Evolutionary conservation across 2,888 invertebrate genomes (phyloP), one percentile per base, ranked within the genome.

Genomic region (Euspilapteryx auroguttella): DNA sequence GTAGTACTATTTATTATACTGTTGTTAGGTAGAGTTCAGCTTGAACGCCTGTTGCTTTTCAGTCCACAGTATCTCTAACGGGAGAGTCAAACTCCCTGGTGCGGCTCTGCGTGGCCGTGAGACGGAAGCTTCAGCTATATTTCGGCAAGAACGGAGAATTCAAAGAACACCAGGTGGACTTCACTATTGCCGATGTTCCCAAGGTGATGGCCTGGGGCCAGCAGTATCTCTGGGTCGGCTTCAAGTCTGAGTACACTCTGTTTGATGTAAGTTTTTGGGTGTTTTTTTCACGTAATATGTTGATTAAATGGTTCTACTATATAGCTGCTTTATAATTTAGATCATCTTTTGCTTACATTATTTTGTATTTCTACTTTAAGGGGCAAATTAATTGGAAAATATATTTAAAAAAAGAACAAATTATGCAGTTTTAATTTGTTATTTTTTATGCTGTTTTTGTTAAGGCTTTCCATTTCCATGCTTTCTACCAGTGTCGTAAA

Each of bases 71-170:
- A 33, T 63, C 63, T 30, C 51, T 65, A 48, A 68, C 88, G n/a
- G 92, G 92, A 2, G 85, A 87, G 45, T 81, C 82, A 17, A 85
- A 83, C 35, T 81, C 86, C 3, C 79, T 87, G 9, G 85, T 94
- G n/a, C 80, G 90, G 24, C 71, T 97, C 37, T 93, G 92, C 51
- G 93, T 95, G 12, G 93, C 88, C 12, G 92, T 95, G 0, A 86
- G 89, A 49, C 79, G 89, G 43, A 88, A 87, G 57, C 66, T 94
- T 6, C 89, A 94, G 50, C 64, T 96, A 10, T 96, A 88, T 58
- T 91, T 87, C 50, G 94, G 94, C 81, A 94, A 94, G 55, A 85
- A 87, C 45, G 83, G 89, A 45, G 82, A 85, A 40, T 93, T 94
- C 47, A 79, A 86, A 35, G 80, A 86, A 35, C 78, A 87, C 36